Evolutionary conservation across 2,797 vertebrate genomes (phyloP), one percentile per base, ranked within the genome.

Genomic region (Oryzias dopingdopingensis): DNA sequence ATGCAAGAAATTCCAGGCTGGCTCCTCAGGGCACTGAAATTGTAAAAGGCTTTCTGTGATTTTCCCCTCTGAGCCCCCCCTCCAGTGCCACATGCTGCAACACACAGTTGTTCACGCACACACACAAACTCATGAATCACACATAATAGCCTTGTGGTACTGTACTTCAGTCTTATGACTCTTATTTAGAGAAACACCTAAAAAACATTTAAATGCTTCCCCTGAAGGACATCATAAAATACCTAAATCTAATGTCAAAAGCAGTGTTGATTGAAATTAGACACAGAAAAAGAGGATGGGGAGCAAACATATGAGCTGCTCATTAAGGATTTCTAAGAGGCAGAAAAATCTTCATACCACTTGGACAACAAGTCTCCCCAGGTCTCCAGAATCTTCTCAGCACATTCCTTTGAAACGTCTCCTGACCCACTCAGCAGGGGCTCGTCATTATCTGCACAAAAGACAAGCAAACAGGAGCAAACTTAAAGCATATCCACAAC

Each of bases 341-440:
- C 5, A 6, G 6, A 37, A 37, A 37, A 37, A 37, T 37, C 32
- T 37, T 15, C 94, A 91, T 86, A 99, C 97, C 97, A 99, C 83
- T 97, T 99, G 56, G 97, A 95, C 71, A 99, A 83, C 52, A 99
- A 89, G 65, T 99, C 97, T 85, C 97, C 97, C 97, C 97, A 99
- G 0, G 97, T 99, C 90, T 98, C 97, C 62, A 99, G 92, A 74
- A 98, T 99, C 90, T 99, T 99, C 89, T 98, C 97, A 1, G 94
- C 97, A 76, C 97, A 99, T 87, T 99, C 97, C 89, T 99, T 99
- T 68, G 97, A 99, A 74, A 99, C 97, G 40, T 99, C 97, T 46
- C 97, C 97, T 40, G 95, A 99, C 54, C 97, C 97, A 53, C 97
- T 99, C 72, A 99, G 87, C 54, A 99, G 90, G 0, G 97, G 97